Evolutionary conservation across 1,140 invertebrate genomes (phyloP).

Genomic region (Philaenus spumarius): DNA sequence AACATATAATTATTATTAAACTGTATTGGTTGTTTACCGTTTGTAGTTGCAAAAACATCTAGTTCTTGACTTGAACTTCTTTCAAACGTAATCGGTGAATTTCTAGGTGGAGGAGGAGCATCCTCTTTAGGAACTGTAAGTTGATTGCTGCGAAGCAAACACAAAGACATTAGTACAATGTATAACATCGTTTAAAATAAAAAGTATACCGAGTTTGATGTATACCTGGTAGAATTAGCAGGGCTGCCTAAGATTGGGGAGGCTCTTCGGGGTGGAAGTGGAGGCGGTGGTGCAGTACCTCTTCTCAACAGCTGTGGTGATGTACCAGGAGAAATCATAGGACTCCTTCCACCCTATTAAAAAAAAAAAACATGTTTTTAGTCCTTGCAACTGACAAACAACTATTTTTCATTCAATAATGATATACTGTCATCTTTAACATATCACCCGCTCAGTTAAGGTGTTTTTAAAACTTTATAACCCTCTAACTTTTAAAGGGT

Average conservation of each 20-base stretch:
- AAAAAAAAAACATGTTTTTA: conserved; percentile 4
- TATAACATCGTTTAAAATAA: no score
- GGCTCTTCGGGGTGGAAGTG: conserved; percentile 55
- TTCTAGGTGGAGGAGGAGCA: conserved; percentile 38
- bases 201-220: no score
- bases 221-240: conserved; percentile 28
- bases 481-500: no score
- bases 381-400: no score
- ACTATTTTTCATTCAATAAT: no score
- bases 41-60: background rate
- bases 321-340: conserved; percentile 48
- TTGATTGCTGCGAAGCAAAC: conserved; percentile 27
- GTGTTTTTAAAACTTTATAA: no score
- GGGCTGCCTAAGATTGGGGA: conserved; percentile 47
- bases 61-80: background rate
- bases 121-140: conserved; percentile 46
- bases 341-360: conserved; percentile 41
- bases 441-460: no score
- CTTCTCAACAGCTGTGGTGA: conserved; percentile 43
- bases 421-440: no score
- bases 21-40: background rate
- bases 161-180: no score
- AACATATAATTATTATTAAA: no score
- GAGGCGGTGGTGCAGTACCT: conserved; percentile 47
- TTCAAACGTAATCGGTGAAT: conserved; percentile 1